These are phyloP conservation scores for Neolamprologus caudopunctatus DNA, from an alignment of 2,113 vertebrate species.

Conservation along the genomic window DNA sequence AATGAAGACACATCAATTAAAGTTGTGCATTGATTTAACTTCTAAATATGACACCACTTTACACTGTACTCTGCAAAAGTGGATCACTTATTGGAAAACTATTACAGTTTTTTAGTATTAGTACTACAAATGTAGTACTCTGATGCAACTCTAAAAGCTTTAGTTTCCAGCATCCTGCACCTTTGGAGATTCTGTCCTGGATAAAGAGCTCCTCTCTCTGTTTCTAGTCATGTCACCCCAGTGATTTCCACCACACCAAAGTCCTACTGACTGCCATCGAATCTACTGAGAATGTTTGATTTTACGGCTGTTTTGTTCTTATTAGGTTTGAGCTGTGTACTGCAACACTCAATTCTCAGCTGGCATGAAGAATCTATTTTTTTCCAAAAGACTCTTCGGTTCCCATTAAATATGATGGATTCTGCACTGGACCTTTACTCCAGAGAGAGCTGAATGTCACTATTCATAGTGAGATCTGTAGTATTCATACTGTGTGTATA, in stretches of 20 bases:
- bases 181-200: slow-evolving; percentile 25
- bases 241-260: slow-evolving; percentile 9
- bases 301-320: slow-evolving; percentile 20
- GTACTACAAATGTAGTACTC: neutral
- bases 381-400: slow-evolving; percentile 8
- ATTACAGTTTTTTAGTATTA: neutral
- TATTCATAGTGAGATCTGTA: neutral
- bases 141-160: neutral
- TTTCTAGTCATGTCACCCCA: slow-evolving; percentile 38
- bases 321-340: neutral
- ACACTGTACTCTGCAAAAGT: neutral
- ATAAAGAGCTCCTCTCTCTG: slow-evolving; percentile 15
- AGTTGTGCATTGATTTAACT: neutral
- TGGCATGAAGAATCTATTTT: neutral
- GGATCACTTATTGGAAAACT: neutral
- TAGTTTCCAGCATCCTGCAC: neutral
- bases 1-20: neutral
- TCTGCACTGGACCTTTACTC: neutral
- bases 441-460: neutral
- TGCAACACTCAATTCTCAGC: neutral
- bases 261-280: slow-evolving; percentile 8
- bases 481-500: neutral
- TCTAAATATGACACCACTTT: neutral
- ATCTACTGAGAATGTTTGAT: slow-evolving; percentile 29
- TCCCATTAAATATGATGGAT: neutral